phyloP scores from a whole-genome alignment of 1,140 invertebrate species.

The Lordiphosa stackelbergi region DNA sequence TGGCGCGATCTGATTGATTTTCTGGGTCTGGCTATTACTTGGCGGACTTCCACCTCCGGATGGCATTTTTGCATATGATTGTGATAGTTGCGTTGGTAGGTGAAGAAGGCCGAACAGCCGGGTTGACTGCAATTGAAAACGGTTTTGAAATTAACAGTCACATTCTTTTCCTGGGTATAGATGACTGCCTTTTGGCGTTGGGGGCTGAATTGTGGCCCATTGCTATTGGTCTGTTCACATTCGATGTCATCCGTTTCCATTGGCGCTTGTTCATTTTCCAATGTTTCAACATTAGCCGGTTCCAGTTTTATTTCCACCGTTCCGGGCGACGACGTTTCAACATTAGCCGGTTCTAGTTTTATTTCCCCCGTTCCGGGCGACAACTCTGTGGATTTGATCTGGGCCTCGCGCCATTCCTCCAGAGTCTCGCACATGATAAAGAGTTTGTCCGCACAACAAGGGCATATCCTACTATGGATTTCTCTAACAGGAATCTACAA shows the following conservation, averaged over 20 bases:
- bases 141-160: background rate
- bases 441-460: background rate
- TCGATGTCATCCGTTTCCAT: background rate
- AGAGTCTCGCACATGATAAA: conserved; percentile 3
- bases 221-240: background rate
- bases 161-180: background rate
- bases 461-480: background rate
- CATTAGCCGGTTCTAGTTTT: background rate
- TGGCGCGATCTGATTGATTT: too few species aligned
- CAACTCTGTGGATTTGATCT: background rate
- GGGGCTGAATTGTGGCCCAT: too few species aligned
- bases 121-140: conserved; percentile 1
- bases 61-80: background rate
- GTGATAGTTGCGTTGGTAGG: background rate
- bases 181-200: background rate
- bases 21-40: too few species aligned
- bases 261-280: background rate
- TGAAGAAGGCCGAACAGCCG: background rate
- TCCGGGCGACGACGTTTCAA: background rate
- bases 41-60: too few species aligned
- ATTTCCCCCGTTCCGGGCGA: background rate
- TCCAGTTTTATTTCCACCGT: background rate
- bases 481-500: background rate
- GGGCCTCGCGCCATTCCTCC: conserved; percentile 1
- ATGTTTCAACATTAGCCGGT: background rate